A percentile compares a stretch with the other conserved stretches of the same genome.
Conservation (phyloP, 1,140 invertebrate species). For the Dendroctonus valens region DNA sequence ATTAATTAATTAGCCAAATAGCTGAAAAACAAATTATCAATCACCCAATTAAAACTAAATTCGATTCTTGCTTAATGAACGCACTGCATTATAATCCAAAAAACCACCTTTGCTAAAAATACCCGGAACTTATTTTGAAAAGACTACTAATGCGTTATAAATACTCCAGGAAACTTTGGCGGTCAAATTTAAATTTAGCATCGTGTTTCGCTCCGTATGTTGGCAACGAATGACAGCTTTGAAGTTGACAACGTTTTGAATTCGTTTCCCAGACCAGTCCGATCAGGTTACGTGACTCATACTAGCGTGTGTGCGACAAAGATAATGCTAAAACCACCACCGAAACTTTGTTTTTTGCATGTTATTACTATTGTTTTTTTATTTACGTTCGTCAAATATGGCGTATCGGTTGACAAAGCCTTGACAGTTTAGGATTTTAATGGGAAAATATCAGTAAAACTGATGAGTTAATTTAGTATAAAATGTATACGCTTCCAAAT, state of each 20-base stretch:
- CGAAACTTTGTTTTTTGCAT: background rate
- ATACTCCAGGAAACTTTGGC: constrained; percentile 3
- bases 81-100: background rate
- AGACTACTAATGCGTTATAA: background rate
- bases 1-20: no score
- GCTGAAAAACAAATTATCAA: no score
- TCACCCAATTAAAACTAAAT: no score
- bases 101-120: background rate
- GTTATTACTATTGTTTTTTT: constrained; percentile 24
- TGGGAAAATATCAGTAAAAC: constrained; percentile 30
- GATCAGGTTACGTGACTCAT: no score
- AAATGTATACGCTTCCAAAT: constrained; percentile 45
- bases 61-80: no score
- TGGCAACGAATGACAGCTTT: constrained; percentile 12
- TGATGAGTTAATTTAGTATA: constrained; percentile 38
- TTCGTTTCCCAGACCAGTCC: no score
- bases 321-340: background rate
- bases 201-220: constrained; percentile 10
- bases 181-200: constrained; percentile 35
- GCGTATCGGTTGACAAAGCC: constrained; percentile 43
- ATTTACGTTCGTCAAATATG: constrained; percentile 41
- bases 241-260: background rate
- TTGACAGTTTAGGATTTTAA: constrained; percentile 41
- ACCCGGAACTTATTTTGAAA: background rate
- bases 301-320: no score